phyloP scores from a whole-genome alignment of 2,113 vertebrate genomes.

The Haliaeetus leucogaster region DNA sequence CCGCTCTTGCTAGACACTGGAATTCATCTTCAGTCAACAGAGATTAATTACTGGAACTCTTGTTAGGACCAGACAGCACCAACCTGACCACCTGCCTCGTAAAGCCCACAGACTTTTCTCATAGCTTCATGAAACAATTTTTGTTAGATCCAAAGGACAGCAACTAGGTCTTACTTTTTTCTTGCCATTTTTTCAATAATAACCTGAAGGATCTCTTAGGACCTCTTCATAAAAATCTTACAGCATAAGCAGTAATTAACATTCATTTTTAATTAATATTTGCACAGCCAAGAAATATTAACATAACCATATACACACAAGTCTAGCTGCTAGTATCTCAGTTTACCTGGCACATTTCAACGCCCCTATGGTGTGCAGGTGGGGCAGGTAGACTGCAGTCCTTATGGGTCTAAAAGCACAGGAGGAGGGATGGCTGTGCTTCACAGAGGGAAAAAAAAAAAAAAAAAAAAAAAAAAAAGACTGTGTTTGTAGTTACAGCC shows the following conservation, averaged over 20 bases:
- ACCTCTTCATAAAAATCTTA: not conserved
- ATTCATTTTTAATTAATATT: not conserved
- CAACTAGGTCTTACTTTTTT: not conserved
- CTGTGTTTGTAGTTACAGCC: constrained; percentile 33
- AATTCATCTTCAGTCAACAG: not conserved
- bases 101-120: not conserved
- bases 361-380: not conserved
- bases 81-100: not conserved
- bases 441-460: not conserved
- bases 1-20: not conserved
- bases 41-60: not conserved
- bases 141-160: not conserved
- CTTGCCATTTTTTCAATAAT: not conserved
- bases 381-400: not conserved
- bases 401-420: not conserved
- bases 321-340: not conserved
- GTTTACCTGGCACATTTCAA: not conserved
- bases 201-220: not conserved
- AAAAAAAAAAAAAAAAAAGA: not conserved
- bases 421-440: not conserved
- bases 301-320: not conserved
- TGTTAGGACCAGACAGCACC: not conserved
- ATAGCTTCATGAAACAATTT: not conserved
- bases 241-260: not conserved
- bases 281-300: not conserved